Evolutionary conservation across 2,888 invertebrate species (phyloP).

Genomic region (Micropterix aruncella): DNA sequence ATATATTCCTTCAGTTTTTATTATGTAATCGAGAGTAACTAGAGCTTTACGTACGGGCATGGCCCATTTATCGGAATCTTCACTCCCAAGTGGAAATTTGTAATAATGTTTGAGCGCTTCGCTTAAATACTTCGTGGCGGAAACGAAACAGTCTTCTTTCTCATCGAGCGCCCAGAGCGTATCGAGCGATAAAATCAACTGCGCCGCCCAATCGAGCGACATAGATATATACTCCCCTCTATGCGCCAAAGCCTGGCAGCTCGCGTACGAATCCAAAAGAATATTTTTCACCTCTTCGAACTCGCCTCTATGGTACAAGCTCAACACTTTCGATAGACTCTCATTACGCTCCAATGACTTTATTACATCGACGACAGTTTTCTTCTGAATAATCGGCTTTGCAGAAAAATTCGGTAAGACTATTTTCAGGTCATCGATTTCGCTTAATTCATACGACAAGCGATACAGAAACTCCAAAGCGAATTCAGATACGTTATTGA

Average conservation of each 20-base stretch:
- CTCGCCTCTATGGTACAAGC: slow-evolving; percentile 46
- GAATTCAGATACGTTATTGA: slow-evolving; percentile 28
- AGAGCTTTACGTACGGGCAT: slow-evolving; percentile 31
- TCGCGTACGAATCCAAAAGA: slow-evolving; percentile 51
- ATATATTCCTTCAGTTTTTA: slow-evolving; percentile 28
- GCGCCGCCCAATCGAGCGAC: slow-evolving; percentile 39
- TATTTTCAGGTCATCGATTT: slow-evolving; percentile 24
- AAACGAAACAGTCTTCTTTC: slow-evolving; percentile 52
- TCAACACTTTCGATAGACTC: slow-evolving; percentile 47
- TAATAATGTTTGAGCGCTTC: slow-evolving; percentile 57
- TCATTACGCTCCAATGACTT: slow-evolving; percentile 35
- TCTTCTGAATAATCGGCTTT: slow-evolving; percentile 25
- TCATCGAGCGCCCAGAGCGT: slow-evolving; percentile 49
- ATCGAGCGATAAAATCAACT: slow-evolving; percentile 47
- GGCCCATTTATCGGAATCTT: slow-evolving; percentile 34
- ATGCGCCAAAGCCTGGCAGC: slow-evolving; percentile 29
- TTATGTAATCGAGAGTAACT: slow-evolving; percentile 31
- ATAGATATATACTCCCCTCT: slow-evolving; percentile 29
- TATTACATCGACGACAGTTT: slow-evolving; percentile 23
- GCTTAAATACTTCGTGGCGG: slow-evolving; percentile 63
- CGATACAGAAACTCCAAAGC: slow-evolving; percentile 31
- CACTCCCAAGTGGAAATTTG: slow-evolving; percentile 26
- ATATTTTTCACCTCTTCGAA: slow-evolving; percentile 53
- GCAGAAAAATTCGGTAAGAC: slow-evolving; percentile 26
- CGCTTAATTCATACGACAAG: slow-evolving; percentile 29